Percentiles rank a stretch among this genome's conserved stretches.
phyloP scores from a whole-genome alignment of 2,113 vertebrate species.

The Dicaeum eximium region DNA sequence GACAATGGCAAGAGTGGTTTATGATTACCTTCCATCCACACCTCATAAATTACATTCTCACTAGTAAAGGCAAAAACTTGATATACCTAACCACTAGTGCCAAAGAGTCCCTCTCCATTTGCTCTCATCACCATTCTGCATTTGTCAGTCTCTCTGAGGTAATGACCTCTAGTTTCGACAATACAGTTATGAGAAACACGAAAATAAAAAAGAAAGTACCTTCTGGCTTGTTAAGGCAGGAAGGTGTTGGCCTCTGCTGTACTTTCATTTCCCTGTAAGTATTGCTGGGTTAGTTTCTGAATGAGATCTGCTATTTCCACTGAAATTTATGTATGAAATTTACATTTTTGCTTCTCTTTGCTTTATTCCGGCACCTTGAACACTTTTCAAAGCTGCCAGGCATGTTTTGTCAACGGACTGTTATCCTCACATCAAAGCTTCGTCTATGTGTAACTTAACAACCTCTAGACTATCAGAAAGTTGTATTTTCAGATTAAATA shows the following conservation, averaged over 20 bases:
- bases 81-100: not conserved
- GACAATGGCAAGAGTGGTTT: not conserved
- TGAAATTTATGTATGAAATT: not conserved
- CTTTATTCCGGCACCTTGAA: not conserved
- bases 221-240: not conserved
- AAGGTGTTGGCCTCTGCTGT: not conserved
- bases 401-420: not conserved
- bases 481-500: not conserved
- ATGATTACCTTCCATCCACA: not conserved
- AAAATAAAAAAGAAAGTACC: not conserved
- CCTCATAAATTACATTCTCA: not conserved
- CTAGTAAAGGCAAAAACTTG: constrained; percentile 1
- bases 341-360: not conserved
- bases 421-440: not conserved
- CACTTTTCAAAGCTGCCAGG: not conserved
- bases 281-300: not conserved
- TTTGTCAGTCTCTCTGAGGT: not conserved
- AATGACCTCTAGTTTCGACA: not conserved
- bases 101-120: not conserved
- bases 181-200: not conserved
- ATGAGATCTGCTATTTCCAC: not conserved
- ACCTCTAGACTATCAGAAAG: not conserved
- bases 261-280: not conserved
- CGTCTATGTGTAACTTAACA: not conserved
- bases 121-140: not conserved